Evolutionary conservation across 92 coral and sea anemone species (phyloP).

Genomic region (Paramuricea clavata): DNA sequence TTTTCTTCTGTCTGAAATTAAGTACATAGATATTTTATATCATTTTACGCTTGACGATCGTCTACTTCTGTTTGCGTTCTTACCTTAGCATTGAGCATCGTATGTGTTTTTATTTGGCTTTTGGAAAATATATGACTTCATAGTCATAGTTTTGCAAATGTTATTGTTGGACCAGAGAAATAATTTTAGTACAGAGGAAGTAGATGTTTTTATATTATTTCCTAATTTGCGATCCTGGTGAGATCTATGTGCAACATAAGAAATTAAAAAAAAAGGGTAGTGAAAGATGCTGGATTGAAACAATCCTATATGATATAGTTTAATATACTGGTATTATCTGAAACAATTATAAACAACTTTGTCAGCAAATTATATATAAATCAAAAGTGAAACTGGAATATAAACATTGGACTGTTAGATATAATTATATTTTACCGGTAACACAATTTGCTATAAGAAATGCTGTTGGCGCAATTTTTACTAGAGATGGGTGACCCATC

Average conservation of each 20-base stretch:
- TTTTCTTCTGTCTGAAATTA: neutral
- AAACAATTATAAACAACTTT: neutral
- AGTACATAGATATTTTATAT: neutral
- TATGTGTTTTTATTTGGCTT: neutral
- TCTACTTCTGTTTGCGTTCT: neutral
- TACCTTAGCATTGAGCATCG: neutral
- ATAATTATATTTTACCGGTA: neutral
- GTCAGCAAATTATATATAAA: neutral
- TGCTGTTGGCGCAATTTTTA: neutral
- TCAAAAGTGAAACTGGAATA: neutral
- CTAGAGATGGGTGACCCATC: neutral
- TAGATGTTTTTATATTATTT: neutral
- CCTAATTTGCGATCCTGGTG: neutral
- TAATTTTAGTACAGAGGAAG: neutral
- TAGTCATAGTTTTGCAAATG: neutral
- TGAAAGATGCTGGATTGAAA: neutral
- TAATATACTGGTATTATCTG: neutral
- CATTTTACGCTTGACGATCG: neutral
- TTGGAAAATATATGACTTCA: neutral
- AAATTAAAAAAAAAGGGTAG: neutral
- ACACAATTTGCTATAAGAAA: neutral
- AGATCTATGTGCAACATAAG: neutral
- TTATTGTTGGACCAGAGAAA: neutral
- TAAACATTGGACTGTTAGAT: neutral
- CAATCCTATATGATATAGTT: neutral